Evolutionary conservation across 2,113 vertebrate genomes (phyloP).

Genomic region (Pseudopipra pipra): DNA sequence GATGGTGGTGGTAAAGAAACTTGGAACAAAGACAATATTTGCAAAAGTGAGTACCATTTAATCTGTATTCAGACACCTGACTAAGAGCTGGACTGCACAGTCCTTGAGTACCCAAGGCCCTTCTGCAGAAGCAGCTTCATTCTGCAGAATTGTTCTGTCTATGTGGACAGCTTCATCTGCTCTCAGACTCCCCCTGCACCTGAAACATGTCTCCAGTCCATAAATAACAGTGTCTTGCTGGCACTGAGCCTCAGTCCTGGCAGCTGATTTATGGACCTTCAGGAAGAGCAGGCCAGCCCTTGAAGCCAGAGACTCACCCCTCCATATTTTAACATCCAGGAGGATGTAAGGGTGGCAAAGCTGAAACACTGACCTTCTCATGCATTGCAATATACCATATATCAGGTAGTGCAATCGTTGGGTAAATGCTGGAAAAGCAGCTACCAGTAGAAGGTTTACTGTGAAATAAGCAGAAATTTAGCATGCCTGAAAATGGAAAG

Average conservation of each 20-base stretch:
- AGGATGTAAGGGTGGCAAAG: not conserved
- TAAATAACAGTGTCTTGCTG: not conserved
- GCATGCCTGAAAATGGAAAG: not conserved
- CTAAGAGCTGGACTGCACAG: not conserved
- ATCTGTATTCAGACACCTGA: not conserved
- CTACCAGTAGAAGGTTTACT: not conserved
- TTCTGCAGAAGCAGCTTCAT: not conserved
- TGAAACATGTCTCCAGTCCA: not conserved
- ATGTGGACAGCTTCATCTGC: not conserved
- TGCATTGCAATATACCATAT: not conserved
- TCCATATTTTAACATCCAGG: not conserved
- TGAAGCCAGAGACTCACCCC: rapidly evolving
- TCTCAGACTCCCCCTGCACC: not conserved
- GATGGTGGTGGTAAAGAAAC: not conserved
- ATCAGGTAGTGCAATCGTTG: not conserved
- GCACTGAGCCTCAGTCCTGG: not conserved
- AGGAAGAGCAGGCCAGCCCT: not conserved
- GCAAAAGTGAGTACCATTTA: not conserved
- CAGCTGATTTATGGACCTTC: not conserved
- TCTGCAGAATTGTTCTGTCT: not conserved
- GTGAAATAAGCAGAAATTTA: not conserved
- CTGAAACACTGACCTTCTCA: not conserved
- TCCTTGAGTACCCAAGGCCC: not conserved
- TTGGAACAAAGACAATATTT: not conserved
- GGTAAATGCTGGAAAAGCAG: not conserved